These are phyloP conservation scores for Drosophila pseudoobscura DNA, from an alignment of 1,140 invertebrate species.

Conservation along the genomic window DNA sequence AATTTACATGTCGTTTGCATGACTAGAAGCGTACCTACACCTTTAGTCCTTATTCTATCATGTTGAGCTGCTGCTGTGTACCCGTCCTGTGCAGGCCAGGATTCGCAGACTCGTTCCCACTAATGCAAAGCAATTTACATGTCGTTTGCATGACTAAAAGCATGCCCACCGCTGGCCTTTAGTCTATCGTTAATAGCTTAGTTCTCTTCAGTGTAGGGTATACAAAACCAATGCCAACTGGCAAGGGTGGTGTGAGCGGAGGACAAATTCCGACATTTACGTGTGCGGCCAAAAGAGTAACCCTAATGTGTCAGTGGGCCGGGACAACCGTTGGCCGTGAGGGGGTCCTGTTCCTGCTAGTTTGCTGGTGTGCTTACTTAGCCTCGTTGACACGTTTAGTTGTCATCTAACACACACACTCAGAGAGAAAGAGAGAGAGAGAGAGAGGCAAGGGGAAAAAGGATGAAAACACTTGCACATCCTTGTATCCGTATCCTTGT, in stretches of 20 bases:
- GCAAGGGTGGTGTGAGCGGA: constrained; percentile 9
- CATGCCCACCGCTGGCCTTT: too few relatives aligned
- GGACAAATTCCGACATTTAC: constrained; percentile 41
- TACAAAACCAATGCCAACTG: constrained; percentile 18
- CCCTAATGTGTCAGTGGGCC: constrained; percentile 73
- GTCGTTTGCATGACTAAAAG: too few relatives aligned
- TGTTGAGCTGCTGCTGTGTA: too few relatives aligned
- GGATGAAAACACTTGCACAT: constrained; percentile 19
- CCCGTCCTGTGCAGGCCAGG: too few relatives aligned
- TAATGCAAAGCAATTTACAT: too few relatives aligned
- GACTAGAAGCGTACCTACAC: too few relatives aligned
- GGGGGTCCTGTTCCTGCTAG: constrained; percentile 51
- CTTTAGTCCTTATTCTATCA: too few relatives aligned
- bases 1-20: too few relatives aligned
- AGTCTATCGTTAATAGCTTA: too few relatives aligned
- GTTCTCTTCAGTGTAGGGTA: too few relatives aligned
- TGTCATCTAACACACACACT: constrained; percentile 54
- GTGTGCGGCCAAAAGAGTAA: constrained; percentile 66
- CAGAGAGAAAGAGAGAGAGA: constrained; percentile 2
- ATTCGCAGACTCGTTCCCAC: too few relatives aligned
- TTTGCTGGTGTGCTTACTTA: constrained; percentile 65
- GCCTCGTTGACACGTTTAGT: constrained; percentile 79
- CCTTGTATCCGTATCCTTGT: constrained; percentile 11
- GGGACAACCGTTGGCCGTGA: constrained; percentile 2
- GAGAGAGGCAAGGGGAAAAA: constrained; percentile 5